Conservation (phyloP, 2,113 vertebrate species). For the Propithecus coquereli region DNA sequence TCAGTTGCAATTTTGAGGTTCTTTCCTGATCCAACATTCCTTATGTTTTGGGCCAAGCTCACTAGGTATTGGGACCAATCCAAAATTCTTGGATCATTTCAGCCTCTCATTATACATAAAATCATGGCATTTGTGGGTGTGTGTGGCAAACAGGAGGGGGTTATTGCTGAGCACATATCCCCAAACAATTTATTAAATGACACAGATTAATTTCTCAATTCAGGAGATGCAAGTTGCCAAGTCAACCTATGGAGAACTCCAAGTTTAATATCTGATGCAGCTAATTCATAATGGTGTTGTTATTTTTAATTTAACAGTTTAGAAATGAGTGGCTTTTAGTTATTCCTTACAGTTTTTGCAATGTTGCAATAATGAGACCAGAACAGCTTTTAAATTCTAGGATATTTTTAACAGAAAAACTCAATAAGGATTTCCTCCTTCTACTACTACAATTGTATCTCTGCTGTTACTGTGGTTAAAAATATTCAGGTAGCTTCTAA, state of each 20-base stretch:
- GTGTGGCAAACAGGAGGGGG: not conserved
- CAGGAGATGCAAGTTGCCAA: not conserved
- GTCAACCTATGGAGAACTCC: not conserved
- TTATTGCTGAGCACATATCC: not conserved
- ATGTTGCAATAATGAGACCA: not conserved
- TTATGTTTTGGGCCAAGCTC: not conserved
- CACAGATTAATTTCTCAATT: not conserved
- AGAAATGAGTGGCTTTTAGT: not conserved
- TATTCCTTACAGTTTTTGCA: not conserved
- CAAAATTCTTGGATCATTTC: slow-evolving; percentile 34
- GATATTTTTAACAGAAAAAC: not conserved
- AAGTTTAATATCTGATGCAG: not conserved
- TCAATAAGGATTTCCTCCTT: not conserved
- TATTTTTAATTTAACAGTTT: slow-evolving; percentile 25
- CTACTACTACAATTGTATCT: not conserved
- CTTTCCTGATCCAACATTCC: not conserved
- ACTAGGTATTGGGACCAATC: not conserved
- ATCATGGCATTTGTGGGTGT: not conserved
- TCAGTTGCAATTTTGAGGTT: not conserved
- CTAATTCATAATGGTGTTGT: not conserved
- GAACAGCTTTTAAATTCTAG: not conserved
- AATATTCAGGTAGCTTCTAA: not conserved
- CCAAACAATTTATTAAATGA: not conserved
- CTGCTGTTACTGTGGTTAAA: not conserved
- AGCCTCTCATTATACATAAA: not conserved